Base-by-base conservation (phyloP, 2,113 vertebrate genomes). In the Oncorhynchus kisutch region DNA sequence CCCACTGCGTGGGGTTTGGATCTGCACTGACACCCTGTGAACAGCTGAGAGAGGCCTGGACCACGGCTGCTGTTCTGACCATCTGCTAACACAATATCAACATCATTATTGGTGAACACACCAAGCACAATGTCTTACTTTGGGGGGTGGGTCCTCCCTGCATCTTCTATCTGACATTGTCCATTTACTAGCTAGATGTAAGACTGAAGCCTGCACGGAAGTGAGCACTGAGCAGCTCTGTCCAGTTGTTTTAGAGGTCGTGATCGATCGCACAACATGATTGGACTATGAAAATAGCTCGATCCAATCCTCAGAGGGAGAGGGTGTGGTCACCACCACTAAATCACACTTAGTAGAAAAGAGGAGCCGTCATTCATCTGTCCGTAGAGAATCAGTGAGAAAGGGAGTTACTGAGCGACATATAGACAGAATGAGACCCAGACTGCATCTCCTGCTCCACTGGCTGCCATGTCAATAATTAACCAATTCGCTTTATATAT, bases 361-460 rank as follows among this genome's bases (percentile, higher is more conserved):
- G 51, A 18, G 51, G 16, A 25, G 3, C 20, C 11, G 5, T 18
- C 20, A 64, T 64, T 2, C 24, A 8, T 64, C 20, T 2, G 60
- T 64, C n/a, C 24, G 13, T 25, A 73, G 65, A 31, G 51, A 48
- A 65, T 20, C 65, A 71, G 59, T 80, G 18, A 62, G 74, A 39
- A 51, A 78, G 66, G 76, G 65, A 20, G 34, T 73, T 49, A 29
- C 69, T 7, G 24, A 49, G 11, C 82, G 86, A 86, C 85, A 88
- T 0, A 77, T 79, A 79, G 79, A 88, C 87, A 83, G 86, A 73
- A 27, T 49, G 69, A 77, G 67, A 74, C 24, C 25, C 48, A 48
- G 48, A 67, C 20, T 8, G 48, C 29, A 64, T 20, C 64, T 74
- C 66, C 64, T 71, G 24, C 64, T 64, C 57, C 12, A 39, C 25